A percentile compares a stretch with the other conserved stretches of the same genome.
Evolutionary conservation across 2,113 vertebrate species (phyloP).

Genomic region (Bungarus multicinctus): DNA sequence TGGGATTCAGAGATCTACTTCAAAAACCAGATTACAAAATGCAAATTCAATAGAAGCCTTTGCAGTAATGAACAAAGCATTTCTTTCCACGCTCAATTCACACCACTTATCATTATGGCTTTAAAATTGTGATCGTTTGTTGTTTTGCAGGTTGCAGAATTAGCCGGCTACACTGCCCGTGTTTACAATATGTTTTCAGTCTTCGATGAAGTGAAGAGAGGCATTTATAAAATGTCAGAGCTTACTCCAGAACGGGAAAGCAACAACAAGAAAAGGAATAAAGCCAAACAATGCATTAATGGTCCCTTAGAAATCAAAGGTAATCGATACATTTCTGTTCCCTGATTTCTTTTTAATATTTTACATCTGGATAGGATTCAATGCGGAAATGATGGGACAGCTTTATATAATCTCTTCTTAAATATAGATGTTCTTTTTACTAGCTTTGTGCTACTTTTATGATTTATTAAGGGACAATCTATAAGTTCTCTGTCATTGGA

Average conservation of each 20-base stretch:
- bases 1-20: not conserved
- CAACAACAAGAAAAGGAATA: constrained; percentile 67
- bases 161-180: constrained; percentile 94
- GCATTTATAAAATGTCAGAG: constrained; percentile 87
- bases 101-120: not conserved
- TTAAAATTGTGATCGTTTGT: constrained; percentile 1
- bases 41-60: not conserved
- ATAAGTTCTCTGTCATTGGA: not conserved
- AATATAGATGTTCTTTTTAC: too few relatives aligned
- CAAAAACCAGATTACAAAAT: not conserved
- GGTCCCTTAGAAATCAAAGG: constrained; percentile 89
- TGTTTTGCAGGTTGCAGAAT: constrained; percentile 85
- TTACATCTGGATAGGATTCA: rapidly evolving
- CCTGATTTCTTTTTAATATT: not conserved
- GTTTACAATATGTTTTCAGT: constrained; percentile 96
- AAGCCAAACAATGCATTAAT: constrained; percentile 73
- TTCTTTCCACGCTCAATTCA: constrained; percentile 11
- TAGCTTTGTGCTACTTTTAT: not conserved
- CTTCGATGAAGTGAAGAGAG: constrained; percentile 92
- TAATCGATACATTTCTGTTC: constrained; percentile 53
- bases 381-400: not conserved
- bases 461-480: not conserved
- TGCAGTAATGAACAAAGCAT: not conserved
- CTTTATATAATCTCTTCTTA: not conserved
- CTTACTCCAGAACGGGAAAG: constrained; percentile 64